Evolutionary conservation across 2,797 vertebrate genomes (phyloP), one percentile per base, ranked within the genome.

Genomic region (Otus scops): DNA sequence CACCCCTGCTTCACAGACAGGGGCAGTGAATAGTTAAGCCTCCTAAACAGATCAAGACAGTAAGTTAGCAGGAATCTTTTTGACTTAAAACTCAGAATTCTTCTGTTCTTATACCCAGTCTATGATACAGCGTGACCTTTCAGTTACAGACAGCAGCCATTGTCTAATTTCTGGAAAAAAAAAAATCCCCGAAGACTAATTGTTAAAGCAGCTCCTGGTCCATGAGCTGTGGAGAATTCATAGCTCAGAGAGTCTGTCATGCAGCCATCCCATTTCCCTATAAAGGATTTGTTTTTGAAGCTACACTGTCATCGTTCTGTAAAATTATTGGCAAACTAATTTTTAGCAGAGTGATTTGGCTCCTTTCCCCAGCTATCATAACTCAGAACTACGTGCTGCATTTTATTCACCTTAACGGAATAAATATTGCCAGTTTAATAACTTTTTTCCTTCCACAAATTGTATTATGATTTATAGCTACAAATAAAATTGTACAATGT

Each of bases 271-370:
- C 95, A 97, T 97, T 97, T 97, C 97, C 97, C 97, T 97, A 86
- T 96, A 93, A 98, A 98, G 97, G 97, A 97, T 97, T 96, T 97
- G 96, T 95, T 98, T 96, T 97, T 93, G 97, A 97, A 97, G 97
- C 97, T 96, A 90, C 20, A 3, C 34, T 97, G 97, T 97, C 97
- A 97, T 96, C 95, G 20, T 98, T 97, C 96, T 97, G 96, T 85
- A 98, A 97, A 98, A 98, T 98, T 97, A 98, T 97, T 97, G 97
- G 97, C 97, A 97, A 98, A 98, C 97, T 97, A 97, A 98, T 98
- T 97, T 98, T 96, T 95, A 97, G 97, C 90, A 88, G 91, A 96
- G 95, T 81, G 93, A 97, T 96, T 97, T 50, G 85, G 97, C 94
- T 96, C 70, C 75, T 79, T 85, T 94, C 93, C 96, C 90, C 30